A percentile compares a stretch with the other conserved stretches of the same genome.
Evolutionary conservation across 2,888 invertebrate genomes (phyloP).

Genomic region (Hydrotaea cyrtoneurina): DNA sequence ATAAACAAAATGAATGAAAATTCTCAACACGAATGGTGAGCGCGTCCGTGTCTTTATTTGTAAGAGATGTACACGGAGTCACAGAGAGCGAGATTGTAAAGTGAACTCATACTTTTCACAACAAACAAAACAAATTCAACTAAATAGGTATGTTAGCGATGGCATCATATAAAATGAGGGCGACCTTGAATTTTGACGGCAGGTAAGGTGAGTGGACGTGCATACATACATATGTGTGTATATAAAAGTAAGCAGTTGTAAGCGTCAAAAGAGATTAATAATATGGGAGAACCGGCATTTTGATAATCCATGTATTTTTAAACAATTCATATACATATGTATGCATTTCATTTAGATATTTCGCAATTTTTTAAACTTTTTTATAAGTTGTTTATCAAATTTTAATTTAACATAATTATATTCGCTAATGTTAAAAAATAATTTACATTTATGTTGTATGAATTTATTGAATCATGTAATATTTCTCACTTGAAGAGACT

Average conservation of each 20-base stretch:
- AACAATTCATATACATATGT: background rate
- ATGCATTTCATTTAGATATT: background rate
- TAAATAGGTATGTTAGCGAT: slow-evolving; percentile 53
- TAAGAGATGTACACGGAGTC: background rate
- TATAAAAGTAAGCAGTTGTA: background rate
- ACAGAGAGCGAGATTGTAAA: slow-evolving; percentile 3
- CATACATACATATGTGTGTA: background rate
- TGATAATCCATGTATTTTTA: background rate
- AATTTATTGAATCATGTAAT: no score
- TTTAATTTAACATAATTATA: no score
- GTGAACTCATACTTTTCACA: slow-evolving; percentile 14
- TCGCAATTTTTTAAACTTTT: background rate
- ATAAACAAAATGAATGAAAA: slow-evolving; percentile 30
- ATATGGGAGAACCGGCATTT: slow-evolving; percentile 34
- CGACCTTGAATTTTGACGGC: slow-evolving; percentile 78
- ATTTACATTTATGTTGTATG: no score
- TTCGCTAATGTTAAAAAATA: no score
- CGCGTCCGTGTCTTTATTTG: background rate
- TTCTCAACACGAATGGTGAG: slow-evolving; percentile 35
- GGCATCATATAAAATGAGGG: slow-evolving; percentile 71
- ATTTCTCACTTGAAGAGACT: no score
- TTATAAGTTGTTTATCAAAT: background rate
- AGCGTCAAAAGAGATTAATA: slow-evolving; percentile 7
- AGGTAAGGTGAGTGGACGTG: slow-evolving; percentile 50
- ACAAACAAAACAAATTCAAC: slow-evolving; percentile 58